phyloP scores from a whole-genome alignment of 53 echinoderm and acorn worm species.

The Luidia sarsii region DNA sequence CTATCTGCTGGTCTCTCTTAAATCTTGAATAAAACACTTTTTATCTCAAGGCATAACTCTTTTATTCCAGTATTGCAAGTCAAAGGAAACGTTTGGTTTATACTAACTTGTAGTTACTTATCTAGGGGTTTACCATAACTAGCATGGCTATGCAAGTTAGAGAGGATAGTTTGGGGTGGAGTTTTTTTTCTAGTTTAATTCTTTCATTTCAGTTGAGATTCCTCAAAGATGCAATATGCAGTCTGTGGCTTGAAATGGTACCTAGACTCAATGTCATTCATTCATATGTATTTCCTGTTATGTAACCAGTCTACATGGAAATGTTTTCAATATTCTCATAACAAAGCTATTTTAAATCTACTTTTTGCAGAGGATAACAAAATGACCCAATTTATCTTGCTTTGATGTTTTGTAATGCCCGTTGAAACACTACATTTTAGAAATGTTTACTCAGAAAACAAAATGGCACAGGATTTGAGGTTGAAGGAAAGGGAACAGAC shows the following conservation, averaged over 20 bases:
- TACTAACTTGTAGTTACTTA: constrained; percentile 24
- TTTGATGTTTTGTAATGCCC: too few species aligned
- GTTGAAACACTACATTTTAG: background rate
- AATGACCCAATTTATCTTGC: too few species aligned
- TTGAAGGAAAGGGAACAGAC: too few species aligned
- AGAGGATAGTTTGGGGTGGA: constrained; percentile 18
- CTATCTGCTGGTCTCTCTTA: constrained; percentile 31
- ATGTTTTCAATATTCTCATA: too few species aligned
- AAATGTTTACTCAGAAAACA: background rate
- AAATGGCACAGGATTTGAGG: background rate
- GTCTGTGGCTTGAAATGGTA: constrained; percentile 7
- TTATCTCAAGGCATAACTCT: constrained; percentile 18
- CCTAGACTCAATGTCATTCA: constrained; percentile 14
- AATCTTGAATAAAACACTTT: constrained; percentile 11
- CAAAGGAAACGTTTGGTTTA: constrained; percentile 4
- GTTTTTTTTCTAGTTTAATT: constrained; percentile 4
- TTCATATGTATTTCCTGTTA: background rate
- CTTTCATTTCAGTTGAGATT: constrained; percentile 3
- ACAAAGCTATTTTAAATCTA: too few species aligned
- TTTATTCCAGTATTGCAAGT: background rate
- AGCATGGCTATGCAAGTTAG: constrained; percentile 58
- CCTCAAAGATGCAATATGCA: constrained; percentile 32
- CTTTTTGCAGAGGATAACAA: too few species aligned
- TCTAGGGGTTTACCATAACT: constrained; percentile 23
- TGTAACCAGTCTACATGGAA: constrained; percentile 5